phyloP scores from a whole-genome alignment of 2,888 invertebrate genomes.

The Amaurobius ferox region DNA sequence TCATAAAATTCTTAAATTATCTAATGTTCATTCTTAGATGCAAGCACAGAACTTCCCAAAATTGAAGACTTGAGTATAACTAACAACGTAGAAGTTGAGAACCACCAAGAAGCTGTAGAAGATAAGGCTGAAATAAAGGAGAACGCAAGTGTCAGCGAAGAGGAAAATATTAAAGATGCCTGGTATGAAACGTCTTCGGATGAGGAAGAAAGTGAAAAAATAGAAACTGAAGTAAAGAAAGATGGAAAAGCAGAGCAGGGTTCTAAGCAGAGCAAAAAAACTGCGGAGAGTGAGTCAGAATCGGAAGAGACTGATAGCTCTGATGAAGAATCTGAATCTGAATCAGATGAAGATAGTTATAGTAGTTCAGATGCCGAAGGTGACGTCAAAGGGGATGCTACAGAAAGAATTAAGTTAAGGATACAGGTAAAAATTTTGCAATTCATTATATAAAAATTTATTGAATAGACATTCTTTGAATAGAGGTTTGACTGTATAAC shows the following conservation, averaged over 20 bases:
- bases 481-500: too few relatives aligned
- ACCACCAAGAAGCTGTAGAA: constrained; percentile 23
- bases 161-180: constrained; percentile 75
- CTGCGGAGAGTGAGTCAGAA: constrained; percentile 78
- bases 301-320: constrained; percentile 77
- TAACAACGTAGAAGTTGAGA: constrained; percentile 29
- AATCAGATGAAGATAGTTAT: constrained; percentile 80
- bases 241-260: constrained; percentile 66
- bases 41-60: constrained; percentile 80
- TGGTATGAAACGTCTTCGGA: constrained; percentile 80
- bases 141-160: constrained; percentile 73
- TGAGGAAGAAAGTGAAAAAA: constrained; percentile 81
- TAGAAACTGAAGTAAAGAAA: constrained; percentile 70
- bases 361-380: constrained; percentile 77
- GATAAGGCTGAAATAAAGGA: constrained; percentile 75
- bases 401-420: constrained; percentile 85
- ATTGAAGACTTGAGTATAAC: constrained; percentile 76
- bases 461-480: too few relatives aligned
- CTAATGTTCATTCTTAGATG: constrained; percentile 74
- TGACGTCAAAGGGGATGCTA: constrained; percentile 77
- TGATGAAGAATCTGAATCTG: constrained; percentile 80
- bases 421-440: constrained; percentile 81
- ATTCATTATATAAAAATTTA: too few relatives aligned
- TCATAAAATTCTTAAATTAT: too few relatives aligned
- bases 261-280: constrained; percentile 77